Percentiles rank a stretch among this genome's conserved stretches.
These are phyloP conservation scores for Gallinago undulata DNA, from an alignment of 2,113 vertebrate genomes.

Conservation along the genomic window DNA sequence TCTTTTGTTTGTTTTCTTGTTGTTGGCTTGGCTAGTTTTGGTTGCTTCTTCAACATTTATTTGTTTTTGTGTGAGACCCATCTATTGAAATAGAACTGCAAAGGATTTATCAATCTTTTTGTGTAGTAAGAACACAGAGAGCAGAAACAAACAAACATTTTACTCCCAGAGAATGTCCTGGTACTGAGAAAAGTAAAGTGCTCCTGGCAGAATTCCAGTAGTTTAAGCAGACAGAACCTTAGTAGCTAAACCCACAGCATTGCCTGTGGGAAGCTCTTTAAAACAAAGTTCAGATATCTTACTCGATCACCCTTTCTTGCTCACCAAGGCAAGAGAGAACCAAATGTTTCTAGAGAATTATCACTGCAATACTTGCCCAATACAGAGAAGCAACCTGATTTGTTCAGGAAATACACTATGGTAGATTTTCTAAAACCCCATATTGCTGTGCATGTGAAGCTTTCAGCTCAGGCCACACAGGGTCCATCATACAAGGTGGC, in stretches of 20 bases:
- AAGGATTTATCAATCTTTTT: background rate
- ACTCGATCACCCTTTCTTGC: background rate
- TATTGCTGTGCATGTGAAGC: background rate
- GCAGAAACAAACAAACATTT: background rate
- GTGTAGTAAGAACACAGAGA: background rate
- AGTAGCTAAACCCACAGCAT: background rate
- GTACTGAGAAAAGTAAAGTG: background rate
- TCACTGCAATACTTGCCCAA: background rate
- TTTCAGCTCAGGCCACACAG: accelerated
- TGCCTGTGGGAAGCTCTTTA: background rate
- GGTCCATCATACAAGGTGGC: background rate
- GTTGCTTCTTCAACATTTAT: background rate
- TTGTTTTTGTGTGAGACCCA: background rate
- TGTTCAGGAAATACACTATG: background rate
- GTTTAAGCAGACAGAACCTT: background rate
- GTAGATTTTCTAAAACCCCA: background rate
- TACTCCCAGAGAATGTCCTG: background rate
- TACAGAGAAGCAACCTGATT: background rate
- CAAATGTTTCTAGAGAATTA: background rate
- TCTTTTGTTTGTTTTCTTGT: background rate
- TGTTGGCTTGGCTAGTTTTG: background rate
- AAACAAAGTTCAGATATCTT: background rate
- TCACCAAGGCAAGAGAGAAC: background rate
- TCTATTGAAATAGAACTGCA: background rate
- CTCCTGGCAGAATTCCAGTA: background rate